phyloP scores from a whole-genome alignment of 2,797 vertebrate genomes.

The Poliocrania exsul region DNA sequence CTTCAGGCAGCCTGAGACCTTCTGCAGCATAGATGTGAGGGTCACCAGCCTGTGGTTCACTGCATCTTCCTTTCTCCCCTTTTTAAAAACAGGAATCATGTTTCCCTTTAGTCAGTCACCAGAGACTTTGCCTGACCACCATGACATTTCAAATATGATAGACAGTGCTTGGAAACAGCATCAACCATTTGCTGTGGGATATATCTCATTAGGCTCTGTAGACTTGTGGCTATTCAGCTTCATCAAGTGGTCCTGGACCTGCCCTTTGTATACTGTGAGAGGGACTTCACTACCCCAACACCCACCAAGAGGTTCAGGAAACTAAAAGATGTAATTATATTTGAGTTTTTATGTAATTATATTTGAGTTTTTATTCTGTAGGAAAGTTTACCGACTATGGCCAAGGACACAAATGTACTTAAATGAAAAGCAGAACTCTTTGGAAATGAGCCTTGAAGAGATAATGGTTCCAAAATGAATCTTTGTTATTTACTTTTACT shows the following conservation, averaged over 20 bases:
- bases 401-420: conserved; percentile 68
- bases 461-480: conserved; percentile 6
- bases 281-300: neutral
- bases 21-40: neutral
- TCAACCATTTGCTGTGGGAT: neutral
- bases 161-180: neutral
- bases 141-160: neutral
- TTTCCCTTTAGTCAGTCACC: neutral
- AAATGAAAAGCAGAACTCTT: conserved; percentile 68
- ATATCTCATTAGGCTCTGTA: neutral
- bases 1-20: neutral
- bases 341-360: conserved; percentile 58
- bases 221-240: neutral
- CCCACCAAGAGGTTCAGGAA: neutral
- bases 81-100: neutral
- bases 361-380: conserved; percentile 54
- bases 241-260: neutral
- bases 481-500: conserved; percentile 54
- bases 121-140: neutral
- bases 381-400: conserved; percentile 59
- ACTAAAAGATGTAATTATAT: conserved; percentile 38
- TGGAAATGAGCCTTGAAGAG: conserved; percentile 46
- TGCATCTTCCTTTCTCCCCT: neutral
- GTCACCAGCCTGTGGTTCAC: neutral
- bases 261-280: neutral